Conservation (phyloP, 1,140 invertebrate species). For the Polyergus mexicanus region DNA sequence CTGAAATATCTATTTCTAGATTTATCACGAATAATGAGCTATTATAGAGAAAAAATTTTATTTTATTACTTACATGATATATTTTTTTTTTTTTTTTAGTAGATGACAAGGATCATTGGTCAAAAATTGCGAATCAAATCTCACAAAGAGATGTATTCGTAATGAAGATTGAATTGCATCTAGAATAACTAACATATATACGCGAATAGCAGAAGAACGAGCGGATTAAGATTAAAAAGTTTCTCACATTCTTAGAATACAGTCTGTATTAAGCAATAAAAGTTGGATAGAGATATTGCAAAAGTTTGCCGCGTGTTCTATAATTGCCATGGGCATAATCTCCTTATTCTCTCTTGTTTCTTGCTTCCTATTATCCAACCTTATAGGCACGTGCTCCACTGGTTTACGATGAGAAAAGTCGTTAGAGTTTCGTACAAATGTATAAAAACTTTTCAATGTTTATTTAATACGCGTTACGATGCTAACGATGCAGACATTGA, state of each 20-base stretch:
- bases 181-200: constrained; percentile 31
- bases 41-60: not conserved
- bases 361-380: constrained; percentile 49
- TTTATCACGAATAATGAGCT: not conserved
- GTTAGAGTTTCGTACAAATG: constrained; percentile 44
- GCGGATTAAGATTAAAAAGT: constrained; percentile 41
- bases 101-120: not conserved
- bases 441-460: constrained; percentile 52
- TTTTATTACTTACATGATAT: not conserved
- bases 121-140: not conserved
- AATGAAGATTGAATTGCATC: constrained; percentile 11
- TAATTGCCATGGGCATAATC: constrained; percentile 60
- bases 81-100: not conserved
- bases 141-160: not conserved
- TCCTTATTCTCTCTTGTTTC: constrained; percentile 44
- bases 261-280: constrained; percentile 60
- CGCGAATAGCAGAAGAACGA: constrained; percentile 16
- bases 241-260: constrained; percentile 46
- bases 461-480: constrained; percentile 29
- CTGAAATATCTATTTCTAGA: too few relatives aligned
- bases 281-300: constrained; percentile 63
- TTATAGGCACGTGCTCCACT: constrained; percentile 41
- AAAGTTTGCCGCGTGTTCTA: constrained; percentile 59
- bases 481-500: constrained; percentile 22
- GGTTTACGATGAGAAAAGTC: constrained; percentile 18